Evolutionary conservation across 92 coral and sea anemone species (phyloP), one percentile per base, ranked within the genome.

Genomic region (Epizoanthus illoricatus): DNA sequence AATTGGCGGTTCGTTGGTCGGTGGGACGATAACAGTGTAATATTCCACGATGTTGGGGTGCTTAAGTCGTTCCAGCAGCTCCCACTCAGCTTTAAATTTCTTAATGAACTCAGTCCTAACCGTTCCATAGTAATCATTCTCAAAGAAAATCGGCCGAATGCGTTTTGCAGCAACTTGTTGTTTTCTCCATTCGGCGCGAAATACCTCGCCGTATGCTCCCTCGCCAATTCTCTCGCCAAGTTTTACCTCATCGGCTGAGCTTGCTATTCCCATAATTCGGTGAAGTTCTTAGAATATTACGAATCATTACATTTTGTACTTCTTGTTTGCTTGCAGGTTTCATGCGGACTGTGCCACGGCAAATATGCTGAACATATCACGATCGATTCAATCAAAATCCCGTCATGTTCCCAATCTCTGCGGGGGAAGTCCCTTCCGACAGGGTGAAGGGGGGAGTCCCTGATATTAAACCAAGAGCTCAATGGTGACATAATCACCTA

Each of bases 171-270:
- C 97, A 13, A 92, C 94, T 16, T 64, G 55, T 41, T 41, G 19
- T 4, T 86, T 91, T 16, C 87, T 81, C 97, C 93, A 92, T 19
- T 62, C 52, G 1, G 97, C 97, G 18, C 64, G 71, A 81, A 87
- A 92, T 4, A 92, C 97, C 63, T 88, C 93, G 28, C 92, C 94
- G 84, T 73, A 92, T 11, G 97, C 87, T 4, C 97, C 97, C 54
- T 81, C 89, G 36, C 97, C 97, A 2, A 92, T 92, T 57, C 43
- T 75, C 13, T 88, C 91, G 8, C 86, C 83, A 5, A 93, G 76
- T 73, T 83, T 89, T 17, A 93, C 84, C 36, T 88, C 90, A 16
- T 88, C 92, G 16, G 36, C 82, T 0, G 94, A 85, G 17, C 85
- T 68, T 49, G 84, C 7, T 75, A 90, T 90, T 6, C 97, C 97